Conservation (phyloP, 1,140 invertebrate species). For the Lordiphosa mommai region DNA sequence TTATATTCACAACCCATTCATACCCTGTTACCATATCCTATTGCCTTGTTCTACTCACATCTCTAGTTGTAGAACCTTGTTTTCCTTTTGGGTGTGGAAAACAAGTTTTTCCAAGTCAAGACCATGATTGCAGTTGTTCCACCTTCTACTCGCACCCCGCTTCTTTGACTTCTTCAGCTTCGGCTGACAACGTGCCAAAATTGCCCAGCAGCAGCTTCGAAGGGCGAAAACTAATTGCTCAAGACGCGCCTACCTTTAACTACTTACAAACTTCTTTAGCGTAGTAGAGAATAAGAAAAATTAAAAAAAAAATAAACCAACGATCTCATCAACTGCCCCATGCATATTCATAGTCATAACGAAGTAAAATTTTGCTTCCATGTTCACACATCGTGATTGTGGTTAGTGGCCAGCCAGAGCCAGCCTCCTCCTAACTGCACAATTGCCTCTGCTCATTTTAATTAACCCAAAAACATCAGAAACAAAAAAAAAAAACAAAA, state of each 20-base stretch:
- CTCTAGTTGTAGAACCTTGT: constrained; percentile 1
- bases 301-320: not conserved
- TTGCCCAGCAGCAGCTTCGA: constrained; percentile 29
- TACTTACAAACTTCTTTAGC: not conserved
- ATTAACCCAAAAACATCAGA: constrained; percentile 47
- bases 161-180: not conserved
- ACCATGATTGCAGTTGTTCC: constrained; percentile 21
- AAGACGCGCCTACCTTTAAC: constrained; percentile 28
- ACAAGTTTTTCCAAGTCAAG: constrained; percentile 33
- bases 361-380: constrained; percentile 5
- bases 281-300: not conserved
- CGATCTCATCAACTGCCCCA: constrained; percentile 5
- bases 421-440: constrained; percentile 43
- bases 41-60: constrained; percentile 12
- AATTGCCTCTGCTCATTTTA: constrained; percentile 64
- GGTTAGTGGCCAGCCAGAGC: not conserved
- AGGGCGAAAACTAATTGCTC: constrained; percentile 55
- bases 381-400: constrained; percentile 34
- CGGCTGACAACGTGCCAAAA: constrained; percentile 54
- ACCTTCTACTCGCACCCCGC: not conserved
- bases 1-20: constrained; percentile 8
- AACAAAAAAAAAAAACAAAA: constrained; percentile 16
- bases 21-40: constrained; percentile 8
- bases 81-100: constrained; percentile 42
- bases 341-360: constrained; percentile 69